phyloP scores from a whole-genome alignment of 2,113 vertebrate genomes.

The Pollimyrus isidori region DNA sequence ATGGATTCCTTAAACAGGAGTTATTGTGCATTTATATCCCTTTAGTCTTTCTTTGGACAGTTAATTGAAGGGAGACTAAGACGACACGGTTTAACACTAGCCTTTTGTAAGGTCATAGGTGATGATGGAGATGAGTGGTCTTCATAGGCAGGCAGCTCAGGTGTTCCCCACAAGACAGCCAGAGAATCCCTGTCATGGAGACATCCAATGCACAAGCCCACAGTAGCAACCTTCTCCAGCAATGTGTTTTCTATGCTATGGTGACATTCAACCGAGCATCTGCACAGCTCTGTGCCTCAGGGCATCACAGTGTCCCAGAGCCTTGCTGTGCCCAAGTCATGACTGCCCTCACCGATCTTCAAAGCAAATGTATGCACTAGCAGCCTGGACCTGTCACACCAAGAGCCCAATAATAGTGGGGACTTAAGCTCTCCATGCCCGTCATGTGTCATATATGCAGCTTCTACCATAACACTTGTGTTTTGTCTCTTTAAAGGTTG shows the following conservation, averaged over 20 bases:
- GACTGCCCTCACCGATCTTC: background rate
- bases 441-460: background rate
- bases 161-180: background rate
- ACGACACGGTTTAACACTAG: background rate
- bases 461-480: background rate
- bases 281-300: background rate
- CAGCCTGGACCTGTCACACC: background rate
- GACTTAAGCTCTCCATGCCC: background rate
- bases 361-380: background rate
- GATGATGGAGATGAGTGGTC: background rate
- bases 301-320: background rate
- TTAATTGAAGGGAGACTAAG: background rate
- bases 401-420: background rate
- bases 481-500: background rate
- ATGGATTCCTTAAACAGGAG: background rate
- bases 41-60: background rate
- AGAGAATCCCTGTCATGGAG: background rate
- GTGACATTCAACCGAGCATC: background rate
- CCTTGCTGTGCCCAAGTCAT: background rate
- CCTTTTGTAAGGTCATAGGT: background rate
- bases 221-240: background rate
- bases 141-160: background rate
- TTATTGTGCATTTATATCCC: background rate
- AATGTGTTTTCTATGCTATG: background rate
- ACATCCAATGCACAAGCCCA: background rate